Percentiles rank a stretch among this genome's conserved stretches.
Conservation (phyloP, 2,797 vertebrate species). For the Molossus alvarezi region DNA sequence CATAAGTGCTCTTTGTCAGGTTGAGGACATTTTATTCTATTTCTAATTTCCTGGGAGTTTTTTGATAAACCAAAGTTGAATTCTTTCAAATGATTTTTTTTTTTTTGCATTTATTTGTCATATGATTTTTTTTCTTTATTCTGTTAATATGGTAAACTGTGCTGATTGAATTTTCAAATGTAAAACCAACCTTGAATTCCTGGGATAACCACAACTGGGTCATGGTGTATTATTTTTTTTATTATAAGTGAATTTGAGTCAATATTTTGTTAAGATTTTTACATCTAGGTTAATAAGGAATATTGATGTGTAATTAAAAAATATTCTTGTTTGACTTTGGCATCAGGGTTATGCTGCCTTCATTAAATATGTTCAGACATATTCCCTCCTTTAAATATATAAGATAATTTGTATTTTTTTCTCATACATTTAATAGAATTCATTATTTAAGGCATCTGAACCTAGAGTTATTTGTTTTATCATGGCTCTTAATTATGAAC, state of each 20-base stretch:
- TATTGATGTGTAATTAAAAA: not conserved
- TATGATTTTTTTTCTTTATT: not conserved
- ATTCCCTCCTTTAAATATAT: not conserved
- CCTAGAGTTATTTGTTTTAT: slow-evolving; percentile 3
- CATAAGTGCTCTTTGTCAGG: not conserved
- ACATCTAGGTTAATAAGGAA: not conserved
- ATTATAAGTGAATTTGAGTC: slow-evolving; percentile 33
- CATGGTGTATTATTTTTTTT: not conserved
- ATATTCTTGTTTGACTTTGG: not conserved
- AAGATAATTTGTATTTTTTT: slow-evolving; percentile 13
- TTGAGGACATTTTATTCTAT: not conserved
- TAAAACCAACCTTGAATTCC: not conserved
- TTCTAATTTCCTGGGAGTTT: slow-evolving; percentile 13
- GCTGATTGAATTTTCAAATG: not conserved
- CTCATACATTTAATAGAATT: not conserved
- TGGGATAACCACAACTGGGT: not conserved
- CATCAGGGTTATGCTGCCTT: not conserved
- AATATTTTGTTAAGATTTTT: slow-evolving; percentile 20
- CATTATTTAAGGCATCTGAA: not conserved
- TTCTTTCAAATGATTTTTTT: not conserved
- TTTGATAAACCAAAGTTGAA: slow-evolving; percentile 4
- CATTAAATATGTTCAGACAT: not conserved
- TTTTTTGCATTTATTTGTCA: slow-evolving; percentile 16
- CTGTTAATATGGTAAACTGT: slow-evolving; percentile 11
- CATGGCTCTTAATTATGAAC: not conserved